A percentile compares a stretch with the other conserved stretches of the same genome.
phyloP scores from a whole-genome alignment of 2,113 vertebrate species.

The Myotis davidii region DNA sequence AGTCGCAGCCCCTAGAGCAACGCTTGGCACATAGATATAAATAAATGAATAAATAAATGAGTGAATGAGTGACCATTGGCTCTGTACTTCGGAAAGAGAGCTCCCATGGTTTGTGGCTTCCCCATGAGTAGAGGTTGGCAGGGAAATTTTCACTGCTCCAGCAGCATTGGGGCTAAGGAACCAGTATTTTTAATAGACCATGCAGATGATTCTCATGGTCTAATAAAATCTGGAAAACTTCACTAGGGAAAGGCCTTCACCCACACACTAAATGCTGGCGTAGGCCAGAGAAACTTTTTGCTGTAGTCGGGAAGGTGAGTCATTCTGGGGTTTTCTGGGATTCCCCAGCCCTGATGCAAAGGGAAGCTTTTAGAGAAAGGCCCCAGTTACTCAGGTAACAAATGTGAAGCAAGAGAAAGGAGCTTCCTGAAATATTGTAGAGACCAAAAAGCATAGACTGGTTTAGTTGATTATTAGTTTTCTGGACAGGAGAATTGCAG shows the following conservation, averaged over 20 bases:
- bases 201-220: not conserved
- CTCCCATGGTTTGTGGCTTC: not conserved
- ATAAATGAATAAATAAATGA: not conserved
- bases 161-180: not conserved
- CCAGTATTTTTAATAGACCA: not conserved
- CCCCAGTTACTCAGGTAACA: not conserved
- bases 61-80: not conserved
- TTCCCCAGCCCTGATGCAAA: constrained; percentile 58
- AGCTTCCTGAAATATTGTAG: not conserved
- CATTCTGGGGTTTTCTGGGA: constrained; percentile 66
- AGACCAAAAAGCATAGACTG: not conserved
- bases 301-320: constrained; percentile 33
- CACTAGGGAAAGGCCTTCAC: not conserved
- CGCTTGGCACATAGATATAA: not conserved
- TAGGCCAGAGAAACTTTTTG: not conserved
- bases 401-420: not conserved
- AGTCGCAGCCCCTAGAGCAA: not conserved
- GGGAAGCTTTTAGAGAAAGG: not conserved
- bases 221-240: not conserved
- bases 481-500: not conserved
- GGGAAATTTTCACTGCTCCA: not conserved
- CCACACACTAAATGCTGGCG: constrained; percentile 28
- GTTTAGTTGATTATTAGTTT: not conserved
- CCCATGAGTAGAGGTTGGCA: not conserved
- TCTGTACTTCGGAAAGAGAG: not conserved